Evolutionary conservation across 2,797 vertebrate genomes (phyloP).

Genomic region (Microctenopoma steveboyesi): DNA sequence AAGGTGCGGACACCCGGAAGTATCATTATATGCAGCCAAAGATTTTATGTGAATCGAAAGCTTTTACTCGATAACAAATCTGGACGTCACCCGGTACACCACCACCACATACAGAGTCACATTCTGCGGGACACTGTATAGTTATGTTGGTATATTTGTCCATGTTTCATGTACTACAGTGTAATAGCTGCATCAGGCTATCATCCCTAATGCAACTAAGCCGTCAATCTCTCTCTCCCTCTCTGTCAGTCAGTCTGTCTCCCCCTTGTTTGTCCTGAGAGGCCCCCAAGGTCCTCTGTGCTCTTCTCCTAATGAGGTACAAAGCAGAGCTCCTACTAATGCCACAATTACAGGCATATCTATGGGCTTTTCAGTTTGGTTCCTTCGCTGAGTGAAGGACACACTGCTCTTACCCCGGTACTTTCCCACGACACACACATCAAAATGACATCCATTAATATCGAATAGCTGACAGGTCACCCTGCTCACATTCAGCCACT

Average conservation of each 20-base stretch:
- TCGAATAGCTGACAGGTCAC: slow-evolving; percentile 41
- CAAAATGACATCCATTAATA: slow-evolving; percentile 72
- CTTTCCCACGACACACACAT: slow-evolving; percentile 49
- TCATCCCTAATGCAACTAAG: slow-evolving; percentile 24
- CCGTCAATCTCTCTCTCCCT: slow-evolving; percentile 20
- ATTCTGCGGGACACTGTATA: not conserved
- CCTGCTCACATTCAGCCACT: slow-evolving; percentile 15
- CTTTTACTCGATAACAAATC: too few relatives aligned
- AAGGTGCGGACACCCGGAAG: too few relatives aligned
- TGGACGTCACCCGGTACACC: too few relatives aligned
- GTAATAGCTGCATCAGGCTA: slow-evolving; percentile 27
- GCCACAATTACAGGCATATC: slow-evolving; percentile 62
- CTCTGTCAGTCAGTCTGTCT: slow-evolving; percentile 14
- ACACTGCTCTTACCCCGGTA: slow-evolving; percentile 49
- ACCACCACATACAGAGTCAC: too few relatives aligned
- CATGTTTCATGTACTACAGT: not conserved
- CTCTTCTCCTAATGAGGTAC: slow-evolving; percentile 68
- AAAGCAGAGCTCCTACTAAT: slow-evolving; percentile 64
- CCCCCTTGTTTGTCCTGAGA: slow-evolving; percentile 23
- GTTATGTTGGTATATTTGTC: slow-evolving; percentile 2
- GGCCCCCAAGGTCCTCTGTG: slow-evolving; percentile 37
- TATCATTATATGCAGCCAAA: too few relatives aligned
- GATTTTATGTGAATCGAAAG: too few relatives aligned
- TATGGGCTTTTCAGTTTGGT: slow-evolving; percentile 57
- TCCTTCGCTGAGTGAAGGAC: slow-evolving; percentile 67